These are phyloP conservation scores for Hydractinia symbiolongicarpus DNA, from an alignment of 30 jellyfish, hydroid and myxozoan genomes.

Conservation along the genomic window DNA sequence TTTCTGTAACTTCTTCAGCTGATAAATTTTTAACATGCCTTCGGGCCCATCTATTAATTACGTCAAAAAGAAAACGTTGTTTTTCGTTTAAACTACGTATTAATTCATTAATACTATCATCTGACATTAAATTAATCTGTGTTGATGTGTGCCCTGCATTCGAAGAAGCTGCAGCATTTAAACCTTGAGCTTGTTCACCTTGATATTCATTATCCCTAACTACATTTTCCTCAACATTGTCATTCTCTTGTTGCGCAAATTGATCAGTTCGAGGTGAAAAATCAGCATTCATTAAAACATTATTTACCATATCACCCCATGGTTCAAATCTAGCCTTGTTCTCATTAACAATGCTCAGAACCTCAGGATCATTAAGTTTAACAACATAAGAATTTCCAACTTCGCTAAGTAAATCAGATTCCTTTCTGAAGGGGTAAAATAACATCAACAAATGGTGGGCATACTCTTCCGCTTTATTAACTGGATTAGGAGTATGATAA, in stretches of 20 bases:
- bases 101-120: slow-evolving; percentile 6
- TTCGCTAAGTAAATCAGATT: too few relatives aligned
- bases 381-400: neutral
- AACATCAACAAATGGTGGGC: too few relatives aligned
- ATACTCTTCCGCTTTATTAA: too few relatives aligned
- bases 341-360: slow-evolving; percentile 1
- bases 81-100: neutral
- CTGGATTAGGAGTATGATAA: too few relatives aligned
- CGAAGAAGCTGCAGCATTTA: neutral
- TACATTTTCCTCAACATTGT: neutral
- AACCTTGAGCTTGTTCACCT: neutral
- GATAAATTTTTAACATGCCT: neutral
- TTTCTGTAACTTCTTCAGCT: neutral
- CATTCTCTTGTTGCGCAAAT: slow-evolving; percentile 9
- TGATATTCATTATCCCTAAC: neutral
- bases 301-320: slow-evolving; percentile 7
- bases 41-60: neutral
- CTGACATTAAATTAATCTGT: neutral
- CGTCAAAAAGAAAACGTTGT: slow-evolving; percentile 1
- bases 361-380: neutral
- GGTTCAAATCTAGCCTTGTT: slow-evolving; percentile 10
- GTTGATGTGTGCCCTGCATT: neutral
- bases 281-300: slow-evolving; percentile 1
- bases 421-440: too few relatives aligned
- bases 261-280: neutral